Percentiles rank a stretch among this genome's conserved stretches.
phyloP scores from a whole-genome alignment of 2,797 vertebrate species.

The Clarias fuscus region DNA sequence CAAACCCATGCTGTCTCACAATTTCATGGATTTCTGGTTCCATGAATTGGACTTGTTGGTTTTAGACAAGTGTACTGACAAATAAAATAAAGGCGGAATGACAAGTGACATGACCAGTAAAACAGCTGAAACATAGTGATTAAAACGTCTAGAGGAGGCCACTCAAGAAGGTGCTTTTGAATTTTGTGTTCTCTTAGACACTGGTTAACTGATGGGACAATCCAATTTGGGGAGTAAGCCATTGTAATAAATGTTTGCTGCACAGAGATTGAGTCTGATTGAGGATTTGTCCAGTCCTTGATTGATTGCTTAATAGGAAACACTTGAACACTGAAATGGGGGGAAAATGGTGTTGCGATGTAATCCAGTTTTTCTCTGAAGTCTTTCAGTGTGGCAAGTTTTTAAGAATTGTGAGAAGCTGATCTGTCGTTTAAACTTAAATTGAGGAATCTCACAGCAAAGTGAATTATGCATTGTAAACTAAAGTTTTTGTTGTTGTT shows the following conservation, averaged over 20 bases:
- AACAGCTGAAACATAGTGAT: no score
- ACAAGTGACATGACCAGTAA: background rate
- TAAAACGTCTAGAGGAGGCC: background rate
- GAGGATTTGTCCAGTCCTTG: constrained; percentile 75
- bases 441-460: no score
- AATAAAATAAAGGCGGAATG: background rate
- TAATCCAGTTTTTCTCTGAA: constrained; percentile 52
- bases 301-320: constrained; percentile 76
- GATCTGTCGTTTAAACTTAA: no score
- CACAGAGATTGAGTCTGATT: constrained; percentile 72
- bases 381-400: background rate
- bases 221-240: constrained; percentile 69
- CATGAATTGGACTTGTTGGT: background rate
- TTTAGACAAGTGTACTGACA: background rate
- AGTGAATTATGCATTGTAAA: no score
- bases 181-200: background rate
- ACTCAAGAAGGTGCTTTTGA: background rate
- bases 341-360: constrained; percentile 47
- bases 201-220: constrained; percentile 48
- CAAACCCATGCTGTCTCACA: background rate
- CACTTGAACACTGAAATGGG: constrained; percentile 69
- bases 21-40: background rate
- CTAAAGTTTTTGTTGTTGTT: background rate
- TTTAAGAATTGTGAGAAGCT: background rate
- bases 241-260: constrained; percentile 70